Evolutionary conservation across 2,113 vertebrate species (phyloP), one percentile per base, ranked within the genome.

Genomic region (Boleophthalmus pectinirostris): DNA sequence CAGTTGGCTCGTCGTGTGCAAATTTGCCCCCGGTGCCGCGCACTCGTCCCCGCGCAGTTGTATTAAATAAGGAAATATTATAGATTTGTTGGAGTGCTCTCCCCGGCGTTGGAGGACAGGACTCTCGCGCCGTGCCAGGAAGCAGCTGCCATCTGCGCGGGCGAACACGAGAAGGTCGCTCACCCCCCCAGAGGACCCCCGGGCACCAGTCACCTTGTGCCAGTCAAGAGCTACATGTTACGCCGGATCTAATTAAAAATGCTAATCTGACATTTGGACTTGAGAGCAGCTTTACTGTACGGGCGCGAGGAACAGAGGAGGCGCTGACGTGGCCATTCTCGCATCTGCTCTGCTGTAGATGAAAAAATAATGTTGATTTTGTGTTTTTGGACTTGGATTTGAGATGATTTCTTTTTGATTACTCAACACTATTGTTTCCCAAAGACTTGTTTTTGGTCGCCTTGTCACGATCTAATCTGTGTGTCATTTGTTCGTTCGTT

Each of bases 181-280:
- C 38, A 58, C 56, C 21, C 45, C n/a, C 38, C 65, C 45, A 24
- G 10, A 66, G 65, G 65, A 66, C 33, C 25, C 10, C 7, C 33
- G 5, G 5, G 61, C 33, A n/a, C 29, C 61, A 64, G 61, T 64
- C 61, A 64, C 61, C 61, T 64, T 64, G 61, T 38, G 38, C 65
- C 38, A 24, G 38, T 66, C 45, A 45, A 45, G n/a, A 66, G 20
- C 38, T 38, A 64, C 65, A 47, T 45, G 38, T 47, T 45, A 66
- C 65, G 15, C 21, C n/a, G 45, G 20, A 12, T 43, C 43, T 66
- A 66, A 66, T 66, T 66, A 66, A 66, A 66, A 66, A 66, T 66
- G 65, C 21, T 66, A 66, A 66, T 66, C 38, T 66, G 65, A 66
- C 65, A 66, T 66, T 66, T 66, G 38, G 65, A 66, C n/a, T 43